Evolutionary conservation across 2,888 invertebrate species (phyloP), one percentile per base, ranked within the genome.

Genomic region (Eumacrocentrus americanus): DNA sequence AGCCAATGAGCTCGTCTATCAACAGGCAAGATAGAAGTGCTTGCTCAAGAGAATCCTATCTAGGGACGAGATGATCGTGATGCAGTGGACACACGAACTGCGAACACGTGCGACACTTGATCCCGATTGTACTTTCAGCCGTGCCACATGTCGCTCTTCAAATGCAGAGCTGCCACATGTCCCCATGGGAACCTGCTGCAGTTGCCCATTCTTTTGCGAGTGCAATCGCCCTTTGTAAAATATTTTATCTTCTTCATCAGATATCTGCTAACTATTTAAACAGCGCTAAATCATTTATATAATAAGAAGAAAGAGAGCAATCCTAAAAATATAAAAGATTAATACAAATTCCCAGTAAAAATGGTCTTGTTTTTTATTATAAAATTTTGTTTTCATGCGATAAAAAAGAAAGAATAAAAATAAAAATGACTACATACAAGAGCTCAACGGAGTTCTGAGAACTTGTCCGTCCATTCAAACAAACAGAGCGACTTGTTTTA

Each of bases 31-130:
- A n/a, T n/a, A n/a, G n/a, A n/a, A n/a, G n/a, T n/a, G n/a, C n/a
- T 20, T 16, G 11, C 20, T 42, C 1, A 20, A 11, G 20, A 42
- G 3, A 20, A 18, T 42, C 16, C 42, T 42, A 2, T 3, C 14
- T 40, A 9, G 2, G 20, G 3, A 16, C 5, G 6, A 16, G 20
- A 42, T 7, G 3, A 20, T 42, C n/a, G 3, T 47, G 37, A 25
- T 51, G 18, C 34, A 51, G 40, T 18, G 18, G 2, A 18, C 6
- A 14, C 11, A 20, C 44, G 51, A 51, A 51, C 23, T 54, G 51
- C 46, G 23, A 60, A 63, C 55, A 63, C 58, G 51, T 63, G 58
- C 58, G 58, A 55, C 58, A 53, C 58, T 63, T 47, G 63, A 55
- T 60, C 54, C 58, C 53, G 18, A 51, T 40, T 40, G 38, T 16